Conservation (phyloP, 2,888 invertebrate genomes). For the Bembecia ichneumoniformis region DNA sequence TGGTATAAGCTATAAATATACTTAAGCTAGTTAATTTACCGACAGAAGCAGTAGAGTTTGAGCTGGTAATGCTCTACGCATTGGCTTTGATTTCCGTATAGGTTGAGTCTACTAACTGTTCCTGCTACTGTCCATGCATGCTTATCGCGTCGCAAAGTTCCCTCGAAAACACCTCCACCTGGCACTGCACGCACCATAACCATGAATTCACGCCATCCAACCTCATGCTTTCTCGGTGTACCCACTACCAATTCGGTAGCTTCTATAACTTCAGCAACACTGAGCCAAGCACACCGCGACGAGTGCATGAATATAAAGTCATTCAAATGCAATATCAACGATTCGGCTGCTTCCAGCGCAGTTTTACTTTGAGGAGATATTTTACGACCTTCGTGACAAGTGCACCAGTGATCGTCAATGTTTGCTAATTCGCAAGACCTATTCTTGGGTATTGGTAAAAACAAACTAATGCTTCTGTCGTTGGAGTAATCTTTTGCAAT, state of each 20-base stretch:
- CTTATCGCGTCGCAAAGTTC: slow-evolving; percentile 72
- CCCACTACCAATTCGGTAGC: slow-evolving; percentile 75
- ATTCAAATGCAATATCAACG: slow-evolving; percentile 78
- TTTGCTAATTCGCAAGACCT: slow-evolving; percentile 84
- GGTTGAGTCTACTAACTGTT: slow-evolving; percentile 82
- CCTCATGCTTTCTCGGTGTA: slow-evolving; percentile 36
- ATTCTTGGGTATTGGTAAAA: slow-evolving; percentile 77
- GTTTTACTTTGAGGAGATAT: slow-evolving; percentile 64
- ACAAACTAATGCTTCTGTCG: slow-evolving; percentile 80
- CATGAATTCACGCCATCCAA: slow-evolving; percentile 74
- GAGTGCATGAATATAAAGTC: slow-evolving; percentile 4
- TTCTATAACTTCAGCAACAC: slow-evolving; percentile 74
- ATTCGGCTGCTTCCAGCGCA: slow-evolving; percentile 73
- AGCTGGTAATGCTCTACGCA: slow-evolving; percentile 82
- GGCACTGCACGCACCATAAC: slow-evolving; percentile 76
- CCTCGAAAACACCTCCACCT: slow-evolving; percentile 83
- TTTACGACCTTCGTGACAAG: slow-evolving; percentile 80
- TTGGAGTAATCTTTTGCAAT: slow-evolving; percentile 38
- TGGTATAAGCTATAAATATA: too few species aligned
- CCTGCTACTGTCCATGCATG: slow-evolving; percentile 72
- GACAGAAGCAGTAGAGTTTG: slow-evolving; percentile 84
- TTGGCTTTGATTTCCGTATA: slow-evolving; percentile 84
- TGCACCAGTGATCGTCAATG: slow-evolving; percentile 90
- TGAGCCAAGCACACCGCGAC: slow-evolving; percentile 76
- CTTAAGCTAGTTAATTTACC: slow-evolving; percentile 11